Base-by-base conservation (phyloP, 2,888 invertebrate species). In the Eristalinus aeneus region DNA sequence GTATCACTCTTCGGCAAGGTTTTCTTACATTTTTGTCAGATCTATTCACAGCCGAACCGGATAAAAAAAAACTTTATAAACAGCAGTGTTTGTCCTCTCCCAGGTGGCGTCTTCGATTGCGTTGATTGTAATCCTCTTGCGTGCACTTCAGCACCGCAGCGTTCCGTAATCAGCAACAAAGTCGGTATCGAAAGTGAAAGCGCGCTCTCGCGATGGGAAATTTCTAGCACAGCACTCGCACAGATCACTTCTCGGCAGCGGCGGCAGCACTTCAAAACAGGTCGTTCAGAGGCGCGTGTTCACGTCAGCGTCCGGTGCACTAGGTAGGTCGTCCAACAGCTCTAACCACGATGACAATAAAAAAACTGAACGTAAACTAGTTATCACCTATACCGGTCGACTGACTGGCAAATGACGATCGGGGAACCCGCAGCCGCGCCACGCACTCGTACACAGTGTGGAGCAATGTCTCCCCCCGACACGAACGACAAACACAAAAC, bases 1-100 rank as follows among this genome's bases (percentile, higher is more conserved):
- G 32, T 67, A 34, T 54, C 22, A 67, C 16, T 36, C n/a, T 16
- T 20, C 22, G 46, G 36, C 16, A n/a, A 73, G 69, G n/a, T 46
- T 16, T 46, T 46, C 88, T 88, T 87, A 88, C 88, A 88, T 88
- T 88, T 88, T 88, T 72, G 78, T 58, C 23, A 31, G 68, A 79
- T 84, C 73, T 36, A 73, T 67, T 31, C n/a, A 54, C 63, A 72
- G 46, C 61, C 71, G 69, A 58, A 73, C 58, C 64, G 2, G 34
- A 27, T 36, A 23, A 36, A 16, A 39, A 39, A 27, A 46, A 46
- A n/a, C 46, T 1, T 54, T 8, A 58, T 61, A 71, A 79, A 74
- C 56, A 69, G 56, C 22, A 1, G 36, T 58, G 69, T 56, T 72
- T 72, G 74, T 74, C 74, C 69, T 81, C 32, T 71, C 23, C 31